Conservation (phyloP, 2,797 vertebrate genomes). For the Trachops cirrhosus region DNA sequence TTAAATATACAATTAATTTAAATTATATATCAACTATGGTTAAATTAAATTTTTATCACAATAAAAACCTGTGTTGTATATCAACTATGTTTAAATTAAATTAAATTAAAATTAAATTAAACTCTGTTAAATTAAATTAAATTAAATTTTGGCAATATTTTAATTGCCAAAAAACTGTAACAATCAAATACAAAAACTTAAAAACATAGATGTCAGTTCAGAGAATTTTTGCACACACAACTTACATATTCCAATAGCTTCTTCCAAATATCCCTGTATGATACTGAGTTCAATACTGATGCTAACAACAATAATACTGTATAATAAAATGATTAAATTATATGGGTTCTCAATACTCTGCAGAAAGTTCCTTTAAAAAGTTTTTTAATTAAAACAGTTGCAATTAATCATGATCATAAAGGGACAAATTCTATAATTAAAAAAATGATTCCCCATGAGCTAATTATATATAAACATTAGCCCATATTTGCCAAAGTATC, state of each 20-base stretch:
- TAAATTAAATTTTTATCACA: too few relatives aligned
- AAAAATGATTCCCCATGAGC: background rate
- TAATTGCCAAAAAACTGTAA: background rate
- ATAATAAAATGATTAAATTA: background rate
- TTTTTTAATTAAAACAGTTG: background rate
- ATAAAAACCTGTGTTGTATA: too few relatives aligned
- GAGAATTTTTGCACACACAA: background rate
- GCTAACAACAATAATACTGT: background rate
- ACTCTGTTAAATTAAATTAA: too few relatives aligned
- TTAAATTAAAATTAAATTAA: too few relatives aligned
- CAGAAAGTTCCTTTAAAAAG: too few relatives aligned
- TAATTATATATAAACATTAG: background rate
- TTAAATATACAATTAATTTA: too few relatives aligned
- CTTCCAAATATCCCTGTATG: background rate
- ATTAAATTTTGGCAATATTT: background rate
- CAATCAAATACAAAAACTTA: background rate
- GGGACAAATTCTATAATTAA: background rate
- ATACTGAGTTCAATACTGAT: background rate
- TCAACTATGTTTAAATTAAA: too few relatives aligned
- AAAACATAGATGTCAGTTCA: background rate
- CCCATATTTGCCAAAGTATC: background rate
- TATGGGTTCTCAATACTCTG: background rate
- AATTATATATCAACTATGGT: too few relatives aligned
- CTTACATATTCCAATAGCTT: background rate
- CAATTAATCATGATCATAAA: constrained; percentile 4